Percentiles rank a stretch among this genome's conserved stretches.
These are phyloP conservation scores for Vireo altiloquus DNA, from an alignment of 2,113 vertebrate species.

Conservation along the genomic window DNA sequence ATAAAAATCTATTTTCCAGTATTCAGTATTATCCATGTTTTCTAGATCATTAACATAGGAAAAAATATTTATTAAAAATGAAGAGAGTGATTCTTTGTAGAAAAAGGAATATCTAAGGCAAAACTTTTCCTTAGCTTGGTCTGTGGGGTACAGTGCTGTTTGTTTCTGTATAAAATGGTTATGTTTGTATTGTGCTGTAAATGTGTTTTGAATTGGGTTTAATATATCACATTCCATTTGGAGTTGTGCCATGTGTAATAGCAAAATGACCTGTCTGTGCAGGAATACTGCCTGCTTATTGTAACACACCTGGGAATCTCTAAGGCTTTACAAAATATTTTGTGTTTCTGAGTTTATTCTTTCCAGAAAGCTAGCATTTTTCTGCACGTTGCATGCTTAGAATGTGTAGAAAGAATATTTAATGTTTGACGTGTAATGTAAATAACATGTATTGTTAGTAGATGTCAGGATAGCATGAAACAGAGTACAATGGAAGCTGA, in stretches of 20 bases:
- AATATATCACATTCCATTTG: neutral
- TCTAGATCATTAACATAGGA: neutral
- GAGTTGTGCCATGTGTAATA: neutral
- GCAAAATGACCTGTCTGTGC: neutral
- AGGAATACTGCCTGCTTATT: neutral
- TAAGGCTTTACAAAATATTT: neutral
- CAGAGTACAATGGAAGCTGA: neutral
- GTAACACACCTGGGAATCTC: neutral
- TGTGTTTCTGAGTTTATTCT: neutral
- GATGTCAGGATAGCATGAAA: neutral
- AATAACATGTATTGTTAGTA: neutral
- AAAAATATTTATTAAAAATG: neutral
- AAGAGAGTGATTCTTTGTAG: neutral
- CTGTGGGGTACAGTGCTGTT: neutral
- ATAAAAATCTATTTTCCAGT: neutral
- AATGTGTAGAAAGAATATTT: neutral
- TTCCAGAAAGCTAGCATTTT: neutral
- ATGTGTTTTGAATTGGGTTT: neutral
- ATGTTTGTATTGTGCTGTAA: neutral
- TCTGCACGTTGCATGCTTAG: neutral
- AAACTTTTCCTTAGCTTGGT: neutral
- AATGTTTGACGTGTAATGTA: rapidly evolving
- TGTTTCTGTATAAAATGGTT: neutral
- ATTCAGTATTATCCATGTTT: neutral
- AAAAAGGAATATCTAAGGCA: neutral